Percentiles rank a stretch among this genome's conserved stretches.
Evolutionary conservation across 2,113 vertebrate genomes (phyloP).

Genomic region (Halichoeres trimaculatus): DNA sequence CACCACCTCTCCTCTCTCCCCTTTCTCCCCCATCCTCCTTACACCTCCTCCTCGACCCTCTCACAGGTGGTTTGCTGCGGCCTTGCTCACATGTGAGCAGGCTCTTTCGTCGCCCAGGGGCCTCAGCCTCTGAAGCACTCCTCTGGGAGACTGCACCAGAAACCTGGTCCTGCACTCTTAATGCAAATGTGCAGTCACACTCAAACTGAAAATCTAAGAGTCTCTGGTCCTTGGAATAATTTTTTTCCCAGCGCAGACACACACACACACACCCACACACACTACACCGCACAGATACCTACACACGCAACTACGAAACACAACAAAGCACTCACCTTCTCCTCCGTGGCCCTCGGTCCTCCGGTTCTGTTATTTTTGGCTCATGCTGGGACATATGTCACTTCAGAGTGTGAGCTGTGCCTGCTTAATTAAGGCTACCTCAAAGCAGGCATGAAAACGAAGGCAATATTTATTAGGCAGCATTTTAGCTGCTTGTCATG

Average conservation of each 20-base stretch:
- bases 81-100: background rate
- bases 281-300: slow-evolving; percentile 40
- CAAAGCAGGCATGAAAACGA: slow-evolving; percentile 74
- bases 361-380: slow-evolving; percentile 82
- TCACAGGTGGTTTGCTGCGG: slow-evolving; percentile 61
- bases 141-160: slow-evolving; percentile 73
- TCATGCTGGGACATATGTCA: slow-evolving; percentile 75
- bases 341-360: slow-evolving; percentile 45
- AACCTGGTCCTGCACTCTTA: slow-evolving; percentile 53
- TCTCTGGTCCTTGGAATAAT: slow-evolving; percentile 39
- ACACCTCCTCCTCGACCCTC: background rate
- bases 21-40: background rate
- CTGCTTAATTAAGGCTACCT: slow-evolving; percentile 82
- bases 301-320: slow-evolving; percentile 50
- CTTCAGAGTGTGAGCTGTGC: slow-evolving; percentile 65
- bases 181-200: slow-evolving; percentile 71
- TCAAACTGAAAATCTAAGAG: slow-evolving; percentile 62
- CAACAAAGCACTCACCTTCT: slow-evolving; percentile 55
- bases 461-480: slow-evolving; percentile 81
- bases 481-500: slow-evolving; percentile 77
- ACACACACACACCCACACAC: slow-evolving; percentile 4
- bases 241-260: slow-evolving; percentile 1
- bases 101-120: slow-evolving; percentile 55
- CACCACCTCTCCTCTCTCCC: background rate
- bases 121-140: slow-evolving; percentile 76